Evolutionary conservation across 1,140 invertebrate species (phyloP).

Genomic region (Amphibalanus amphitrite): DNA sequence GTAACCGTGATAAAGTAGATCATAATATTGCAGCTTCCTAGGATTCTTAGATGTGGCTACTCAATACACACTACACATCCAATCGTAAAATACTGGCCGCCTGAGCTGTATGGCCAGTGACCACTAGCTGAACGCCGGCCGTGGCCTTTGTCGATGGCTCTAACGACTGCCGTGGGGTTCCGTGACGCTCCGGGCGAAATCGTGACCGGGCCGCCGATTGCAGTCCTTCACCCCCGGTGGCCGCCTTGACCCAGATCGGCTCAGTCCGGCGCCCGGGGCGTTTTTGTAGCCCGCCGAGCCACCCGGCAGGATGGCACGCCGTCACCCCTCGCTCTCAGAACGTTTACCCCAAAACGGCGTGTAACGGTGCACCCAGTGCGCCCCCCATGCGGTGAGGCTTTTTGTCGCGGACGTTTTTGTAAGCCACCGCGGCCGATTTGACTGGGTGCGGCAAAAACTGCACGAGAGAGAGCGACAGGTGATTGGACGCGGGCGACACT

Average conservation of each 20-base stretch:
- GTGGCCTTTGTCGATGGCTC: too few species aligned
- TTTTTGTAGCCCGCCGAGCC: neutral
- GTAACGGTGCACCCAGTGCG: neutral
- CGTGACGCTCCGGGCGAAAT: too few species aligned
- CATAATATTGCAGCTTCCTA: too few species aligned
- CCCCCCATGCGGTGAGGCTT: neutral
- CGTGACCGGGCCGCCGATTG: neutral
- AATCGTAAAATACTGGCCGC: too few species aligned
- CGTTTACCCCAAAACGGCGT: neutral
- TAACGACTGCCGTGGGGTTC: too few species aligned
- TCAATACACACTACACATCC: too few species aligned
- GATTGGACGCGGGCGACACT: neutral
- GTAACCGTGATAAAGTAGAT: too few species aligned
- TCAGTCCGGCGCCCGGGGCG: too few species aligned
- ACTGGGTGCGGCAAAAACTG: neutral
- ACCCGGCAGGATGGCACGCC: too few species aligned
- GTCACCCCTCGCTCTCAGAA: neutral
- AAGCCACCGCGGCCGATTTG: neutral
- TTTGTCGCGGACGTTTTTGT: neutral
- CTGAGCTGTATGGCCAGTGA: too few species aligned
- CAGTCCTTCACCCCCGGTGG: neutral
- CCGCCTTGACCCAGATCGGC: neutral
- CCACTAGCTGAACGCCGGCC: too few species aligned
- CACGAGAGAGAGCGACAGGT: neutral
- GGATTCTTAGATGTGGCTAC: too few species aligned